Evolutionary conservation across 2,113 vertebrate genomes (phyloP), one percentile per base, ranked within the genome.

Genomic region (Elgaria multicarinata): DNA sequence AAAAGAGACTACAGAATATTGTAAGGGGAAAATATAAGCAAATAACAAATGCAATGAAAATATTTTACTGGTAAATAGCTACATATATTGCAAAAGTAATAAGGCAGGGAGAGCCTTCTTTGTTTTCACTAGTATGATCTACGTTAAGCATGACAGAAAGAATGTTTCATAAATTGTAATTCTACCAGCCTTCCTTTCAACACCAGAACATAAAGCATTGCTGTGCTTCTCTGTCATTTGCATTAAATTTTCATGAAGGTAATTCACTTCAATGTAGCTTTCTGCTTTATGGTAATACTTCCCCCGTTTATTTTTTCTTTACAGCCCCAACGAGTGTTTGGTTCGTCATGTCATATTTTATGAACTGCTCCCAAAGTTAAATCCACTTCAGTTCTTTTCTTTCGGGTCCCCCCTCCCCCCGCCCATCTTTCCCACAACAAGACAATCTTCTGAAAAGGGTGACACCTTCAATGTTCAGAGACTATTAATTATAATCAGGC

Each of bases 191-290:
- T 94, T 93, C 44, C 87, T 93, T 91, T 93, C 84, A 94, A 86
- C 44, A 93, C 1, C 36, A 85, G n/a, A 0, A 0, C 88, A 94
- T 94, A 95, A 95, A 95, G 44, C 72, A 90, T 86, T 90, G 83
- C 92, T 95, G 92, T 94, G 33, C 87, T 95, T 92, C 53, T 2
- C 83, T 90, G 77, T 85, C 13, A 92, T 95, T 95, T 96, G 84
- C 88, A 95, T 91, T 95, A 97, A 94, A 94, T 95, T 96, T 94
- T 97, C 91, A 97, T 94, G 86, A 94, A 95, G 80, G 44, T 93
- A 93, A 94, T 94, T 94, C 81, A 91, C 50, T 94, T 95, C 87
- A 78, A 86, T 77, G 75, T 90, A 83, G 53, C 75, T 84, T 90
- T 95, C 94, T 93, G 82, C 82, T 94, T 89, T 83, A 67, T 88